A percentile compares a stretch with the other conserved stretches of the same genome.
These are phyloP conservation scores for Drosophila subquinaria DNA, from an alignment of 2,888 invertebrate species.

Conservation along the genomic window DNA sequence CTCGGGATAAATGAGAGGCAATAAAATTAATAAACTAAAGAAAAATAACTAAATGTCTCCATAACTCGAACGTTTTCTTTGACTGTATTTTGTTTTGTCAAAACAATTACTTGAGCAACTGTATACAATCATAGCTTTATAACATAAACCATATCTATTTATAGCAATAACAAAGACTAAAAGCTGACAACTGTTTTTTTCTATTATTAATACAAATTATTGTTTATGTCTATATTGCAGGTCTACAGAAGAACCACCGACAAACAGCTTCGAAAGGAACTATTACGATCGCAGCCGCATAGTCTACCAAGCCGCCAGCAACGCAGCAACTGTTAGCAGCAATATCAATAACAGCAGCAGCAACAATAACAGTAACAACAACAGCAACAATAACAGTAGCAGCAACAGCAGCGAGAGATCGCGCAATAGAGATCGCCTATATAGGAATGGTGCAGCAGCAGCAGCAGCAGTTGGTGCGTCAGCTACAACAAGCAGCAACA, in stretches of 20 bases:
- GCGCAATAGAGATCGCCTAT: constrained; percentile 60
- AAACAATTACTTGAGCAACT: neutral
- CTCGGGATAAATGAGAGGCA: too few relatives aligned
- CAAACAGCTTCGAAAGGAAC: constrained; percentile 85
- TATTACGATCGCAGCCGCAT: constrained; percentile 85
- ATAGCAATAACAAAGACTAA: constrained; percentile 2
- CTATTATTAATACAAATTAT: constrained; percentile 8
- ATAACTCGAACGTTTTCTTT: too few relatives aligned
- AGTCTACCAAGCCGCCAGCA: constrained; percentile 79
- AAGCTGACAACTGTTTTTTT: constrained; percentile 46
- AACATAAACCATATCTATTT: constrained; percentile 11
- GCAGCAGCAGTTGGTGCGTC: constrained; percentile 45
- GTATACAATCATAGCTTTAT: neutral
- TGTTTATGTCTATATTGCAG: constrained; percentile 67
- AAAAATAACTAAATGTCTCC: too few relatives aligned
- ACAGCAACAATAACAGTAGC: constrained; percentile 35
- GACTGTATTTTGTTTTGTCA: neutral
- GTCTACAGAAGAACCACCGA: constrained; percentile 86
- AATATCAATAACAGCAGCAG: constrained; percentile 20
- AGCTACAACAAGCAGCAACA: constrained; percentile 51
- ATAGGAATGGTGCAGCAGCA: constrained; percentile 65
- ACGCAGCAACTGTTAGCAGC: constrained; percentile 40
- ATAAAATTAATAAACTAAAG: too few relatives aligned
- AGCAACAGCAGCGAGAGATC: constrained; percentile 64
- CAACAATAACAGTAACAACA: constrained; percentile 23